Percentiles rank a stretch among this genome's conserved stretches.
Conservation (phyloP, 2,888 invertebrate genomes). For the Philonicus albiceps region DNA sequence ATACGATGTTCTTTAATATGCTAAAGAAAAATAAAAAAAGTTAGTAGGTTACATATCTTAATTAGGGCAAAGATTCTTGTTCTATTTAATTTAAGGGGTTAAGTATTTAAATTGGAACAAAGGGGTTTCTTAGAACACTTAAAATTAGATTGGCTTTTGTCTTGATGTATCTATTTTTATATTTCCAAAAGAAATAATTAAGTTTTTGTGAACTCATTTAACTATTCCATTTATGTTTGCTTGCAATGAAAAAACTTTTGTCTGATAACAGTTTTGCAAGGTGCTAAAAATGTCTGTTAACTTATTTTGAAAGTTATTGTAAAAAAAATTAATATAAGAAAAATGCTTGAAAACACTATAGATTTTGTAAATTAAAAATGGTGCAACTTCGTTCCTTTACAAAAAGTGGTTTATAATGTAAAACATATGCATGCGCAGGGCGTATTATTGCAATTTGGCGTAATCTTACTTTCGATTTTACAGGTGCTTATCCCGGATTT, state of each 20-base stretch:
- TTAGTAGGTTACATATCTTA: too few relatives aligned
- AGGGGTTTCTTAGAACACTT: too few relatives aligned
- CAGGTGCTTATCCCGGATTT: background rate
- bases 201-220: background rate
- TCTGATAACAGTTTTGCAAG: background rate
- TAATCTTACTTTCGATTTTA: background rate
- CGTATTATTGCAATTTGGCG: slow-evolving; percentile 4
- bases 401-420: background rate
- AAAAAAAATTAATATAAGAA: background rate
- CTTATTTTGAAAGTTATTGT: too few relatives aligned
- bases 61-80: too few relatives aligned
- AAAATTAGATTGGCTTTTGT: too few relatives aligned
- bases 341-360: background rate
- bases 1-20: background rate
- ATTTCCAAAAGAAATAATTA: background rate
- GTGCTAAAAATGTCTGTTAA: background rate
- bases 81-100: background rate
- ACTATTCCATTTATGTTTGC: background rate
- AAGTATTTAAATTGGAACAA: background rate
- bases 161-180: background rate
- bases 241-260: background rate
- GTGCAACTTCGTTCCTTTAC: background rate
- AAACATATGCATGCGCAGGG: slow-evolving; percentile 39
- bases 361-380: background rate
- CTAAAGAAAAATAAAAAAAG: background rate